Evolutionary conservation across 2,888 invertebrate genomes (phyloP).

Genomic region (Doris montereyensis): DNA sequence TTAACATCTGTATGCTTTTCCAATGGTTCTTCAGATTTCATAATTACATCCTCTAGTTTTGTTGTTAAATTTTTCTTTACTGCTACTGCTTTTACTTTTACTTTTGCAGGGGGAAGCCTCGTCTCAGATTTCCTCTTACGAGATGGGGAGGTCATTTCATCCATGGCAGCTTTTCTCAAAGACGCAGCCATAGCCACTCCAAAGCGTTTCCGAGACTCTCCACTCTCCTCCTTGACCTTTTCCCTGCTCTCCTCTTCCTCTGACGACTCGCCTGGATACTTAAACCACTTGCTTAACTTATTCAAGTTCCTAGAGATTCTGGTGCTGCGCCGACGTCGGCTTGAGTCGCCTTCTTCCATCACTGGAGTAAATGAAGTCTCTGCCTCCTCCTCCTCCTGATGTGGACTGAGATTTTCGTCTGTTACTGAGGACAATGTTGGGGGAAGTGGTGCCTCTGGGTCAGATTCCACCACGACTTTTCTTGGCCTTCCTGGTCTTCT

Average conservation of each 20-base stretch:
- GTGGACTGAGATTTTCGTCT: background rate
- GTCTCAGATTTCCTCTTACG: background rate
- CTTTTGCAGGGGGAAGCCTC: background rate
- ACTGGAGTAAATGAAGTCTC: background rate
- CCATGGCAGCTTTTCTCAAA: constrained; percentile 37
- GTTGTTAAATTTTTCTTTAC: background rate
- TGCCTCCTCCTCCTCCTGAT: too few species aligned
- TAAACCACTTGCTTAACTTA: constrained; percentile 40
- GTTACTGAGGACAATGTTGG: too few species aligned
- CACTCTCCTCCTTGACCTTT: constrained; percentile 5
- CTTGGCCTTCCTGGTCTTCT: constrained; percentile 39
- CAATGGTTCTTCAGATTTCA: background rate
- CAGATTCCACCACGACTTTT: constrained; percentile 29
- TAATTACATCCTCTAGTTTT: background rate
- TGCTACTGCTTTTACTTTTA: background rate
- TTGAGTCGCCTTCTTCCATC: background rate
- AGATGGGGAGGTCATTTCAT: constrained; percentile 38
- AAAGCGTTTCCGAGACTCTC: constrained; percentile 32
- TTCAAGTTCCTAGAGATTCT: constrained; percentile 26
- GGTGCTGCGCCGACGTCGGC: constrained; percentile 22
- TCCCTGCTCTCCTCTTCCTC: constrained; percentile 22
- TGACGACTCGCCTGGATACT: constrained; percentile 42
- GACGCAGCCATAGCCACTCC: constrained; percentile 41
- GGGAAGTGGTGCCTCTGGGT: too few species aligned
- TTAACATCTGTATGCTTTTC: constrained; percentile 15